Evolutionary conservation across 2,797 vertebrate genomes (phyloP), one percentile per base, ranked within the genome.

Genomic region (Xiphophorus birchmanni): DNA sequence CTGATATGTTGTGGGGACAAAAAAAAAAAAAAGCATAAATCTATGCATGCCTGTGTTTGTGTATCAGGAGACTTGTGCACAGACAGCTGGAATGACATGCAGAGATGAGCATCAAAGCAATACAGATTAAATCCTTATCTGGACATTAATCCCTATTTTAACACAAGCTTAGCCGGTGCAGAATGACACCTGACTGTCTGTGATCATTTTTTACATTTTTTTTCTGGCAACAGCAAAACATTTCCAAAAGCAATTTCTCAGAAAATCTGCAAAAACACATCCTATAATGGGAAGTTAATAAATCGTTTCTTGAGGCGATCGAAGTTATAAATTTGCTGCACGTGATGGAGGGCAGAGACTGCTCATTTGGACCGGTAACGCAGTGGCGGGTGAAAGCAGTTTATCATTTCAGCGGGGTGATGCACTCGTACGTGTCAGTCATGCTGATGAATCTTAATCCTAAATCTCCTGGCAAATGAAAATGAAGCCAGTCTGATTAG

Each of bases 371-470:
- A 77, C 50, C n/a, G 26, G 12, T 75, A 77, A 88, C 76, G 75
- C 79, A 50, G 63, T 87, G 82, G 86, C 44, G 54, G 63, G 37
- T 52, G 35, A 72, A 54, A n/a, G 60, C 12, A 17, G 78, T 73
- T 85, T 75, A 73, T 84, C 52, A 1, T 75, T 67, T 83, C 74
- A 45, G 65, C 63, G 76, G 77, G 73, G 42, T 58, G 84, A 82
- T 76, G 80, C 9, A 50, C 29, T 77, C 67, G 67, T 77, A 90
- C 79, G 76, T 82, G 88, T 79, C 73, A 54, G 72, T 69, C 89
- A 90, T 89, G 82, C 87, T 79, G 87, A 91, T 90, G 86, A 90
- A 89, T 88, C 82, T 10, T 91, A 92, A 92, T 90, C 80, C 77
- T 65, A 82, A 87, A 86, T 88, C 82, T 86, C 75, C 81, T 45